Conservation (phyloP, 1,140 invertebrate species). For the Caenorhabditis briggsae region DNA sequence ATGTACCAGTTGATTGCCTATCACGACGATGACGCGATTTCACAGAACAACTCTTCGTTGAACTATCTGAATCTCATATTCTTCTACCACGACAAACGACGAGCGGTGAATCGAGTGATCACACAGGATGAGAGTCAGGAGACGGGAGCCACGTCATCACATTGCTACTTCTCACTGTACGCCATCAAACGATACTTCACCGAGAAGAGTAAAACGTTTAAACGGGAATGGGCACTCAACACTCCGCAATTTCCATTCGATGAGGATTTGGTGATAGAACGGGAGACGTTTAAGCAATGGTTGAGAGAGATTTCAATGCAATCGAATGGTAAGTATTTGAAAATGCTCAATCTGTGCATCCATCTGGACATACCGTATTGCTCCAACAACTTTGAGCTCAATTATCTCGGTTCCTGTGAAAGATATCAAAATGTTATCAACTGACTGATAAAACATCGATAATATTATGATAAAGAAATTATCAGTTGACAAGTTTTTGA, state of each 20-base stretch:
- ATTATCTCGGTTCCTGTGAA: too few relatives aligned
- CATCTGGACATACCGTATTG: not conserved
- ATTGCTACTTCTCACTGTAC: conserved; percentile 77
- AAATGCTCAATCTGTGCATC: not conserved
- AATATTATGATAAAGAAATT: too few relatives aligned
- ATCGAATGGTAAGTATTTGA: conserved; percentile 72
- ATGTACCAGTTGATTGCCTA: conserved; percentile 74
- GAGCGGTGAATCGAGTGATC: conserved; percentile 71
- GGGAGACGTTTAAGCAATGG: conserved; percentile 70
- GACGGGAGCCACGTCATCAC: conserved; percentile 62
- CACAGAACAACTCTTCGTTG: conserved; percentile 60
- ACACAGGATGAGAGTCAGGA: conserved; percentile 61
- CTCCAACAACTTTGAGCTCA: too few relatives aligned
- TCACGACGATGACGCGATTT: conserved; percentile 55
- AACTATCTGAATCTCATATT: conserved; percentile 76
- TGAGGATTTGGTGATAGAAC: conserved; percentile 70
- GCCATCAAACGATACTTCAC: conserved; percentile 76
- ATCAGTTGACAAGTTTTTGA: too few relatives aligned
- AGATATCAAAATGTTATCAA: too few relatives aligned
- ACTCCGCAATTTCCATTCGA: conserved; percentile 75
- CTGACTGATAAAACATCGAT: too few relatives aligned
- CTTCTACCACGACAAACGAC: conserved; percentile 76
- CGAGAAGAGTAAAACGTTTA: conserved; percentile 72
- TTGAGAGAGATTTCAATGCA: conserved; percentile 70
- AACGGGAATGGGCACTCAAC: conserved; percentile 70